phyloP scores from a whole-genome alignment of 2,113 vertebrate species.

The Origma solitaria region DNA sequence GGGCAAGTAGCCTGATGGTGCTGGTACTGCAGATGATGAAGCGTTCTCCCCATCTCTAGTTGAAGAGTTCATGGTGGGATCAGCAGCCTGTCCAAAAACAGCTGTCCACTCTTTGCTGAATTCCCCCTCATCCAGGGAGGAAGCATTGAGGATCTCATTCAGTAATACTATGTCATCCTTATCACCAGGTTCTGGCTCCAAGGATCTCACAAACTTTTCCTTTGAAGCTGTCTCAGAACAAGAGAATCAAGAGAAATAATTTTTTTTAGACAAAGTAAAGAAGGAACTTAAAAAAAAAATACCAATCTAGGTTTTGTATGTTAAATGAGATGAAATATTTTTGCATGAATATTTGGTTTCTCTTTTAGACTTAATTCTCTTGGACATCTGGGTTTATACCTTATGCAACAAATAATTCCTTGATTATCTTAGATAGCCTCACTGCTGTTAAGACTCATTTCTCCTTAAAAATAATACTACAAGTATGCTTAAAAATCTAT shows the following conservation, averaged over 20 bases:
- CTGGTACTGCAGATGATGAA: background rate
- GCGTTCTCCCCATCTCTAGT: slow-evolving; percentile 62
- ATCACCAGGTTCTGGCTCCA: slow-evolving; percentile 72
- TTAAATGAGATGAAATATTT: background rate
- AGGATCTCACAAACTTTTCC: slow-evolving; percentile 42
- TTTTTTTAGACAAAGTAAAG: background rate
- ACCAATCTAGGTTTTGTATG: background rate
- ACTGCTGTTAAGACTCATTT: background rate
- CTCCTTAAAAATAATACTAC: background rate
- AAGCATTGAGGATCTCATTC: slow-evolving; percentile 84
- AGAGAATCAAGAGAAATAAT: background rate
- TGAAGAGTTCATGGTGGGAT: background rate
- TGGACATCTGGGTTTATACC: background rate
- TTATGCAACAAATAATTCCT: background rate
- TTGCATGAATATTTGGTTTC: background rate
- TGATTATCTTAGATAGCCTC: background rate
- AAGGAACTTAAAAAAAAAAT: background rate
- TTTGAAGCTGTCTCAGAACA: slow-evolving; percentile 60
- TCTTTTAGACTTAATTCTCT: background rate
- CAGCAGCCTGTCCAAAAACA: slow-evolving; percentile 79
- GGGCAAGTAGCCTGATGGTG: slow-evolving; percentile 83
- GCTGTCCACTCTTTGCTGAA: slow-evolving; percentile 88
- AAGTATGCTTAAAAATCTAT: background rate
- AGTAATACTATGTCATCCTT: slow-evolving; percentile 83
- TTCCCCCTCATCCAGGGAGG: slow-evolving; percentile 81